Percentiles rank a stretch among this genome's conserved stretches.
Conservation (phyloP, 2,888 invertebrate genomes). For the Cataglyphis albicans region DNA sequence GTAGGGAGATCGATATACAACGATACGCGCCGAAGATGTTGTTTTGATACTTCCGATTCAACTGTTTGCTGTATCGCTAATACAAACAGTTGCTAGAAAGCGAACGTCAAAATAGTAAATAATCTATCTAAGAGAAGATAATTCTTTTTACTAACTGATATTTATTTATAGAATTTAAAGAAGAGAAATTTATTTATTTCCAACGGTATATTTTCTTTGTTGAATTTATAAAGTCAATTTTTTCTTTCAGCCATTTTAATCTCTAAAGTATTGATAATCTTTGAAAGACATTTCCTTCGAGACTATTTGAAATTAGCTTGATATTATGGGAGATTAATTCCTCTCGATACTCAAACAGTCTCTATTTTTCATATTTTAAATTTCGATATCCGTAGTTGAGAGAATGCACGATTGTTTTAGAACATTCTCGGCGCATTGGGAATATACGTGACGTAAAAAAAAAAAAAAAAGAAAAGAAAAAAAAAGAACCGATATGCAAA, state of each 20-base stretch:
- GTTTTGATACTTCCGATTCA: conserved; percentile 47
- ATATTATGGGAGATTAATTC: not conserved
- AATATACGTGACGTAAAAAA: not conserved
- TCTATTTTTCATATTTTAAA: not conserved
- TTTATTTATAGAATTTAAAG: not conserved
- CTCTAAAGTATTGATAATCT: not conserved
- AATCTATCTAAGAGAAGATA: conserved; percentile 6
- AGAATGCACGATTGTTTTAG: conserved; percentile 8
- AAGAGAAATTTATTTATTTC: not conserved
- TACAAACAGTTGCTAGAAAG: conserved; percentile 35
- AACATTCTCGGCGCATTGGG: conserved; percentile 3
- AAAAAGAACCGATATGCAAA: conserved; percentile 21
- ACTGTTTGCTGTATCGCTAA: conserved; percentile 10
- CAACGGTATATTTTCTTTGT: conserved; percentile 9
- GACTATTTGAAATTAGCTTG: not conserved
- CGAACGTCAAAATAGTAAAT: conserved; percentile 10
- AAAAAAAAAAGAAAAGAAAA: not conserved
- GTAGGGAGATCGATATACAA: conserved; percentile 50
- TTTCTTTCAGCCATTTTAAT: not conserved
- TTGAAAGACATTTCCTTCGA: not conserved
- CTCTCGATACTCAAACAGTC: not conserved
- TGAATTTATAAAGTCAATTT: not conserved
- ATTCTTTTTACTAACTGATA: conserved; percentile 4
- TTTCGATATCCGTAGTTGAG: not conserved
- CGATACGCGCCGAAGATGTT: conserved; percentile 48